phyloP scores from a whole-genome alignment of 37 sponge, comb jelly and placozoan species.

The Hexactinellida sp. region DNA sequence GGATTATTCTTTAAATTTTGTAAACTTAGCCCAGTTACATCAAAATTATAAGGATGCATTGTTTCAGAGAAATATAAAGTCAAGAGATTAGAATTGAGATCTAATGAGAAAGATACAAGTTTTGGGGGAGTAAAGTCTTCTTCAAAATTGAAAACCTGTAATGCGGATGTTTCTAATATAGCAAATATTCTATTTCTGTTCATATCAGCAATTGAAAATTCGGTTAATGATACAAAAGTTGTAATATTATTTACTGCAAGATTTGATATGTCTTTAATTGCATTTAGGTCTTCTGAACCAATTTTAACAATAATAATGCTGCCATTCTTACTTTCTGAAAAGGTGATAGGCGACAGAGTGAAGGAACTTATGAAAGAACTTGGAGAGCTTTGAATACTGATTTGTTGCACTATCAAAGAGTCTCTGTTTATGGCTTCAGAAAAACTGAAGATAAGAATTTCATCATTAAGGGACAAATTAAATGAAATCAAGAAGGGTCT shows the following conservation, averaged over 20 bases:
- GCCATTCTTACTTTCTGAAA: constrained; percentile 22
- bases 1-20: constrained; percentile 33
- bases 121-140: neutral
- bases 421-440: constrained; percentile 45
- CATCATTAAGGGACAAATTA: constrained; percentile 43
- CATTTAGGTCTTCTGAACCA: constrained; percentile 41
- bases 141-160: neutral
- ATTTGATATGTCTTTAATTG: constrained; percentile 44
- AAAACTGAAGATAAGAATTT: constrained; percentile 51
- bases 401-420: neutral
- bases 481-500: constrained; percentile 39
- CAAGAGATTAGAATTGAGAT: neutral
- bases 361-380: neutral
- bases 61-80: constrained; percentile 47
- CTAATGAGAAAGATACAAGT: neutral
- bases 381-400: neutral
- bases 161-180: neutral
- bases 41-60: constrained; percentile 41
- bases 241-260: constrained; percentile 43
- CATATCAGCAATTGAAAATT: constrained; percentile 36
- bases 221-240: constrained; percentile 44
- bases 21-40: constrained; percentile 54
- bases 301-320: constrained; percentile 33
- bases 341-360: neutral
- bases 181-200: neutral